Percentiles rank a stretch among this genome's conserved stretches.
Conservation (phyloP, 2,113 vertebrate species). For the Petrocephalus microphthalmus region DNA sequence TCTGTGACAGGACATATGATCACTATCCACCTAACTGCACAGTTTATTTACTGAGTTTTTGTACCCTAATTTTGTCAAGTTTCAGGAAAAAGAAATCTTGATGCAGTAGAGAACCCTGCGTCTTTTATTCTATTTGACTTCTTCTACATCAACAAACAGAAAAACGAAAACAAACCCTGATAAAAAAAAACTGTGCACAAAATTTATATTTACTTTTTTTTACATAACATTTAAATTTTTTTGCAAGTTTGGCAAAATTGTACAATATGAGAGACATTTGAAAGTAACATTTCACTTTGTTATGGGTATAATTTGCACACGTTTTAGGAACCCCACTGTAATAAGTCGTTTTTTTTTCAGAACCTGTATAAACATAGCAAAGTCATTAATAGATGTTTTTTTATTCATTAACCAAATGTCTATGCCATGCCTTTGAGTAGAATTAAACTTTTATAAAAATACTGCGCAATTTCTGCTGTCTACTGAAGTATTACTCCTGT, state of each 20-base stretch:
- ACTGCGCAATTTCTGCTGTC: slow-evolving; percentile 55
- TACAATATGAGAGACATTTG: slow-evolving; percentile 4
- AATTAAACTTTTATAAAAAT: slow-evolving; percentile 62
- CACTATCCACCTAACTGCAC: neutral
- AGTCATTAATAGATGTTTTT: slow-evolving; percentile 31
- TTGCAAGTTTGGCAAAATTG: neutral
- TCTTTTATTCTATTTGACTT: neutral
- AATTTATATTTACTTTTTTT: slow-evolving; percentile 10
- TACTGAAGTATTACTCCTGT: slow-evolving; percentile 44
- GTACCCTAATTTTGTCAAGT: neutral
- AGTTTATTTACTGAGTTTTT: neutral
- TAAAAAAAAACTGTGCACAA: neutral
- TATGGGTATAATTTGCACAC: slow-evolving; percentile 43
- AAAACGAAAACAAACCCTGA: neutral
- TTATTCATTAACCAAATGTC: slow-evolving; percentile 45
- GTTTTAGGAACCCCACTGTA: slow-evolving; percentile 21
- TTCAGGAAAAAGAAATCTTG: neutral
- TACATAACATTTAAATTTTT: neutral
- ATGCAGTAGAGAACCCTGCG: neutral
- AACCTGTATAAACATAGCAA: slow-evolving; percentile 26
- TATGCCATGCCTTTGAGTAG: slow-evolving; percentile 57
- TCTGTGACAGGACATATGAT: neutral
- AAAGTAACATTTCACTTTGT: slow-evolving; percentile 17
- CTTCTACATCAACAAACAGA: neutral
- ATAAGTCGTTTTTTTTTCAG: slow-evolving; percentile 37